Base-by-base conservation (phyloP, 2,113 vertebrate species). In the Galemys pyrenaicus region DNA sequence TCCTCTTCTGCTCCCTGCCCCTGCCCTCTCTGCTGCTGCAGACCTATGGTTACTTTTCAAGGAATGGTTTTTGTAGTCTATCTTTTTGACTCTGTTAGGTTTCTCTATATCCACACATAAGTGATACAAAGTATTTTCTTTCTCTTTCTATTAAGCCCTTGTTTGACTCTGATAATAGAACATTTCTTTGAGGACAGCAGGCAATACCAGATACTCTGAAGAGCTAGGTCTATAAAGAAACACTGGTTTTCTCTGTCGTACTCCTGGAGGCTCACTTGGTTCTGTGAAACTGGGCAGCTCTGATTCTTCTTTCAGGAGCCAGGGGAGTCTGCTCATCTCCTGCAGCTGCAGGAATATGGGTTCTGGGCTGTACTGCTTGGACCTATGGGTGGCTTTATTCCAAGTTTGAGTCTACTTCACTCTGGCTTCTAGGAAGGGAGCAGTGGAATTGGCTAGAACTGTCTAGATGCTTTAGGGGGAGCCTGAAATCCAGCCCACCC, bases 401-500 rank as follows among this genome's bases (percentile, higher is more conserved):
- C 5, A 79, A 44, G 32, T 39, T 82, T 83, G 60, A 49, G 51
- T 74, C 9, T 54, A 24, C 19, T 37, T 41, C 17, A 20, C 4
- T 54, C 28, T 78, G 68, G 28, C 39, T 80, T 95, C 2, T 28
- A 70, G 71, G 37, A 62, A 20, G 11, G 4, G 0, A 65, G 41
- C 13, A 26, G 9, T 2, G n/a, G n/a, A 0, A 46, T 2, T 4
- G 22, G 2, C 2, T 9, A 44, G 70, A 30, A 30, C n/a, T 62
- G 4, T 73, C 39, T 6, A 35, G 24, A 54, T 5, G 3, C 22
- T 58, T 67, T 20, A 78, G 35, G 44, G 77, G 64, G 5, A 87
- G 22, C 3, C 16, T 82, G 41, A 92, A 82, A 41, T 70, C 15
- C 37, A 71, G 71, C 5, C 10, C 22, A 26, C 4, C 39, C 64